These are phyloP conservation scores for Tigriopus californicus DNA, from an alignment of 2,888 invertebrate genomes.

Conservation along the genomic window DNA sequence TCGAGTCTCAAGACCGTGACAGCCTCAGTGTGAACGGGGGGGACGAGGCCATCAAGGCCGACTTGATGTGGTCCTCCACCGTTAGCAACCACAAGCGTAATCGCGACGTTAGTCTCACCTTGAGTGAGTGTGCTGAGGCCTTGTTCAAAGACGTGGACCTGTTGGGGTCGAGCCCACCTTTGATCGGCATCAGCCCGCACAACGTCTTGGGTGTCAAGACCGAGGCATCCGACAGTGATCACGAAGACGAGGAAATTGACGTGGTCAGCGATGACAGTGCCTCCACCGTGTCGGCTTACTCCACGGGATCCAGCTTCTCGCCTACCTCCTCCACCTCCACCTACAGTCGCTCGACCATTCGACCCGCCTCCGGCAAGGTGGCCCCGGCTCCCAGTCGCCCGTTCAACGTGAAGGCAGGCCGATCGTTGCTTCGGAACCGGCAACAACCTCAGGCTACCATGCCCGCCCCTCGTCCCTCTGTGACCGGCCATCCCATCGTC, in stretches of 20 bases:
- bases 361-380: not conserved
- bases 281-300: too few relatives aligned
- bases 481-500: not conserved
- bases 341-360: not conserved
- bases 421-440: not conserved
- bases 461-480: not conserved
- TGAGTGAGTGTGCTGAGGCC: conserved; percentile 6
- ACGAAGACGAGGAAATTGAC: conserved; percentile 14
- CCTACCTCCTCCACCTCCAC: too few relatives aligned
- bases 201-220: not conserved
- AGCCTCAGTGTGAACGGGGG: too few relatives aligned
- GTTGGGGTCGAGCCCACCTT: not conserved
- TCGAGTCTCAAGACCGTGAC: too few relatives aligned
- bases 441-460: not conserved
- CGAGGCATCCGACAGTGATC: not conserved
- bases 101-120: conserved; percentile 10
- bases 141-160: not conserved
- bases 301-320: too few relatives aligned
- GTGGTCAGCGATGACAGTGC: not conserved
- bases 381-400: too few relatives aligned
- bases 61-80: conserved; percentile 12
- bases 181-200: not conserved
- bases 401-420: not conserved
- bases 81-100: not conserved
- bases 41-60: not conserved